These are phyloP conservation scores for Pholis gunnellus DNA, from an alignment of 2,113 vertebrate species.

Conservation along the genomic window DNA sequence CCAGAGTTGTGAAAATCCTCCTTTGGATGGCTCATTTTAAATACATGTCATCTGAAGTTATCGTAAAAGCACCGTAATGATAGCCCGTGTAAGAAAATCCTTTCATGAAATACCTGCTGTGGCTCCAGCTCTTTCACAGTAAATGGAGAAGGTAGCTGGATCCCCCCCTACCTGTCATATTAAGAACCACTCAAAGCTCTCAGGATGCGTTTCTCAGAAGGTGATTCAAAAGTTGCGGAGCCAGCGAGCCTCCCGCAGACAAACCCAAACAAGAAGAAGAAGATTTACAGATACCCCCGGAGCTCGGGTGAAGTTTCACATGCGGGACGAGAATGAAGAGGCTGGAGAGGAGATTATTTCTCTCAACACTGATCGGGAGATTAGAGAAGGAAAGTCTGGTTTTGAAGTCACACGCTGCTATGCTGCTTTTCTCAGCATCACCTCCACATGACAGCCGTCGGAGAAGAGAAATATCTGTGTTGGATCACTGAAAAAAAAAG, in stretches of 20 bases:
- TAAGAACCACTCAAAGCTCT: constrained; percentile 38
- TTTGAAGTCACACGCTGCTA: constrained; percentile 37
- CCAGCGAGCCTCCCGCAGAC: constrained; percentile 51
- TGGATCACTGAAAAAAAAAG: constrained; percentile 22
- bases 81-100: constrained; percentile 31
- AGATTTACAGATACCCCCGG: constrained; percentile 64
- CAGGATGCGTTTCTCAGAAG: constrained; percentile 50
- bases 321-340: constrained; percentile 41
- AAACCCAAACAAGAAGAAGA: constrained; percentile 69
- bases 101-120: constrained; percentile 55
- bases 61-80: constrained; percentile 46
- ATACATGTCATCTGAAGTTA: constrained; percentile 42
- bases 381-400: constrained; percentile 49
- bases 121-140: constrained; percentile 24
- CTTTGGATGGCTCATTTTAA: constrained; percentile 27
- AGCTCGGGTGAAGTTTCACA: constrained; percentile 50
- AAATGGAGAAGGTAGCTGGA: constrained; percentile 48
- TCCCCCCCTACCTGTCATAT: constrained; percentile 56
- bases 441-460: constrained; percentile 3
- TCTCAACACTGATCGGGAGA: constrained; percentile 48
- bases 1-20: constrained; percentile 13
- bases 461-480: constrained; percentile 15
- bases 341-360: constrained; percentile 49
- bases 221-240: constrained; percentile 49
- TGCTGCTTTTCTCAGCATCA: constrained; percentile 23